Evolutionary conservation across 1,140 invertebrate species (phyloP), one percentile per base, ranked within the genome.

Genomic region (Laodelphax striatellus): DNA sequence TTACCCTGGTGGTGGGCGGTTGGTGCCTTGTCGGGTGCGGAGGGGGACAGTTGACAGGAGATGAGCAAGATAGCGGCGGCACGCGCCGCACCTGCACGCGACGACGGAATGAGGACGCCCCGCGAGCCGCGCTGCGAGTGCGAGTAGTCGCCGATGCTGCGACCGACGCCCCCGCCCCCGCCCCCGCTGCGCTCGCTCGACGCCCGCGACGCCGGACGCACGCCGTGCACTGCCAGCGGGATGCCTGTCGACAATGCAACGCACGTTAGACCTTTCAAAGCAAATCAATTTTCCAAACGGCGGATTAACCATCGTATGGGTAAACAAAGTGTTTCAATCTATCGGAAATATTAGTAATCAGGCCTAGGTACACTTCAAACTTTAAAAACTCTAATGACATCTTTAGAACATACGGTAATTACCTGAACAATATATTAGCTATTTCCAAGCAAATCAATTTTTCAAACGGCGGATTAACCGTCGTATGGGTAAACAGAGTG

Each of bases 11-110:
- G 71, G 71, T 71, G 8, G 34, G 34, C 11, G 71, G 55, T 65
- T 76, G 75, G 72, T 76, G 74, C 72, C n/a, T 75, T 74, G 74
- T 73, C 74, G 73, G 21, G 75, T 76, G 72, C 72, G 73, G 70
- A 73, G 70, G 75, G 73, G 63, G 72, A 66, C 70, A 86, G 81
- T 77, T 87, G 86, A 78, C 85, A 88, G 78, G 87, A 89, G 79
- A 89, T 88, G 78, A 90, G 85, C 85, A 90, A 87, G 83, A 90
- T 88, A 84, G 87, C 87, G 74, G 87, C 87, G 76, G 85, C 82
- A 74, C 87, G 84, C 75, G 87, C 87, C 81, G 87, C 87, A 87
- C 87, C 87, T 89, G 86, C 86, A 77, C 87, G 81, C 66, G 86
- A 87, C 64, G 85, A 81, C 65, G 84, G 82, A 67, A 86, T 82